A percentile compares a stretch with the other conserved stretches of the same genome.
These are phyloP conservation scores for Odontocolon sp. DNA, from an alignment of 2,888 invertebrate species.

Conservation along the genomic window DNA sequence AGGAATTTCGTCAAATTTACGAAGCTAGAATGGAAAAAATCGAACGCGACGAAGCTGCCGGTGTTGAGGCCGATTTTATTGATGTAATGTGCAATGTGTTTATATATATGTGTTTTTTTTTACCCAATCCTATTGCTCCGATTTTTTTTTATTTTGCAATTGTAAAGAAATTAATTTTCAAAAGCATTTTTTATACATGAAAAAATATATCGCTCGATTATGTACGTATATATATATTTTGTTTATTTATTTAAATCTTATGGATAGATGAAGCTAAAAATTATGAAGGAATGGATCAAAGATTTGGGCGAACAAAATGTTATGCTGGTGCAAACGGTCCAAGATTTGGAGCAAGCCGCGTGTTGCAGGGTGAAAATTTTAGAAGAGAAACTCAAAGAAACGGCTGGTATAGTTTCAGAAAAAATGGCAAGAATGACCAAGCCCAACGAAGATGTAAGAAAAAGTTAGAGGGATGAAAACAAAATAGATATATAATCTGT, in stretches of 20 bases:
- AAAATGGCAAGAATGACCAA: slow-evolving; percentile 71
- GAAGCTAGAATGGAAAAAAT: slow-evolving; percentile 84
- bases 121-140: no score
- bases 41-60: slow-evolving; percentile 77
- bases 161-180: not conserved
- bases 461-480: not conserved
- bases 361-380: slow-evolving; percentile 83
- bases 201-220: no score
- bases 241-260: not conserved
- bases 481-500: slow-evolving; percentile 33
- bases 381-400: slow-evolving; percentile 82
- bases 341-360: slow-evolving; percentile 86
- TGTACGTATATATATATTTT: not conserved
- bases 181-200: no score
- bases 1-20: slow-evolving; percentile 85
- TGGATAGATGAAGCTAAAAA: slow-evolving; percentile 85
- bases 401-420: slow-evolving; percentile 77
- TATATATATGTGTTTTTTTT: not conserved
- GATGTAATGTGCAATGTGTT: slow-evolving; percentile 62
- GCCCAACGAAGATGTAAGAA: slow-evolving; percentile 69
- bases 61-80: slow-evolving; percentile 64
- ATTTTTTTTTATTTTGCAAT: not conserved
- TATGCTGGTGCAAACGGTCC: slow-evolving; percentile 85
- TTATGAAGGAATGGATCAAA: slow-evolving; percentile 85
- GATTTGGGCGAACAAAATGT: slow-evolving; percentile 87